These are phyloP conservation scores for Bhutanitis thaidina DNA, from an alignment of 2,888 invertebrate genomes.

Conservation along the genomic window DNA sequence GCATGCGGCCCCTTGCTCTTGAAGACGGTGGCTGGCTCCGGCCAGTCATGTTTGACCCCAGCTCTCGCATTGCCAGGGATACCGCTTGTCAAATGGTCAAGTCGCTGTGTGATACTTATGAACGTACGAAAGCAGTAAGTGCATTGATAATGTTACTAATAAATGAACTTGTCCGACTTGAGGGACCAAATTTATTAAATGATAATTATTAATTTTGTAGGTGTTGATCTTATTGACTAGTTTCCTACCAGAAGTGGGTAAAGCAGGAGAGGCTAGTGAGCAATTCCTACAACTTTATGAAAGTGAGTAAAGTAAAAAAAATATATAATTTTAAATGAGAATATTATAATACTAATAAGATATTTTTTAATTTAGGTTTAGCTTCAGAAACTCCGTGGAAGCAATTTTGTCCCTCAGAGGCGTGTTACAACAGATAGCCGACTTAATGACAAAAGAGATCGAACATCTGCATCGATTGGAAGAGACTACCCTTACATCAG, in stretches of 20 bases:
- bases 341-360: no score
- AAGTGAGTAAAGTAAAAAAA: conserved; percentile 53
- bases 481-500: conserved; percentile 95
- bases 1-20: conserved; percentile 80
- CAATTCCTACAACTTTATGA: conserved; percentile 95
- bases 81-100: conserved; percentile 94
- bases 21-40: conserved; percentile 91
- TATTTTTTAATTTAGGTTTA: conserved; percentile 59
- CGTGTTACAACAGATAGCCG: conserved; percentile 90
- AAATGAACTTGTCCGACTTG: neutral
- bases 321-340: no score
- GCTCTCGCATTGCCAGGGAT: conserved; percentile 92
- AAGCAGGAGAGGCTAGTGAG: conserved; percentile 94
- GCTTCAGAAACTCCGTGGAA: conserved; percentile 95
- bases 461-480: conserved; percentile 93
- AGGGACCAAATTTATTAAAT: conserved; percentile 5
- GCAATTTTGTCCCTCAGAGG: conserved; percentile 94
- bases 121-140: conserved; percentile 70
- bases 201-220: conserved; percentile 43
- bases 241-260: conserved; percentile 91
- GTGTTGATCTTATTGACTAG: conserved; percentile 92
- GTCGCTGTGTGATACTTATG: conserved; percentile 84
- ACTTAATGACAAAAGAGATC: conserved; percentile 93
- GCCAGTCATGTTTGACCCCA: conserved; percentile 94
- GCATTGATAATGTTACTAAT: neutral